These are phyloP conservation scores for Serripes groenlandicus DNA, from an alignment of 2,888 invertebrate genomes.

Conservation along the genomic window DNA sequence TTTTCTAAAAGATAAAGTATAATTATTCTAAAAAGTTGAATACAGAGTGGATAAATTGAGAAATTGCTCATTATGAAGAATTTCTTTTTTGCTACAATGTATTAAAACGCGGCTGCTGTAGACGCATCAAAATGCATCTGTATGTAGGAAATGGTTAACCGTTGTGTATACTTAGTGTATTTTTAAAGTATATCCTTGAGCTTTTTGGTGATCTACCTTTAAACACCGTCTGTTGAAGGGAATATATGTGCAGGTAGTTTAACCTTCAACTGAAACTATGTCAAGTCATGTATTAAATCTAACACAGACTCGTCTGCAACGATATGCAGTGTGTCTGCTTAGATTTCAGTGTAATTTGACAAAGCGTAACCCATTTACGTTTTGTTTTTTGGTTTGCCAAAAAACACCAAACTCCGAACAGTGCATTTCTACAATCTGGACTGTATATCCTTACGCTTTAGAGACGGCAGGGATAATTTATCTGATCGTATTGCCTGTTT, in stretches of 20 bases:
- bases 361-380: conserved; percentile 18
- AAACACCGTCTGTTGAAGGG: background rate
- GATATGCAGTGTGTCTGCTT: conserved; percentile 10
- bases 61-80: no score
- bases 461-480: conserved; percentile 30
- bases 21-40: no score
- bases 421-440: conserved; percentile 3
- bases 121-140: no score
- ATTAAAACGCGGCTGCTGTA: no score
- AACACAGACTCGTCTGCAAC: background rate
- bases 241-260: background rate
- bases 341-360: conserved; percentile 19
- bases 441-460: conserved; percentile 6
- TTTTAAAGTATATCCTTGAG: no score
- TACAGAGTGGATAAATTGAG: no score
- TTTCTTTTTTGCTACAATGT: no score
- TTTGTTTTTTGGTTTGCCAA: conserved; percentile 11
- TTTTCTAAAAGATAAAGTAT: no score
- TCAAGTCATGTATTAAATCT: background rate
- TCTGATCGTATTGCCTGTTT: conserved; percentile 38
- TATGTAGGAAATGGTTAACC: no score
- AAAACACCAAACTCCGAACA: background rate
- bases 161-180: no score
- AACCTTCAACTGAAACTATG: background rate
- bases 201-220: no score